Evolutionary conservation across 2,888 invertebrate genomes (phyloP).

Genomic region (Heterodera filipjevi): DNA sequence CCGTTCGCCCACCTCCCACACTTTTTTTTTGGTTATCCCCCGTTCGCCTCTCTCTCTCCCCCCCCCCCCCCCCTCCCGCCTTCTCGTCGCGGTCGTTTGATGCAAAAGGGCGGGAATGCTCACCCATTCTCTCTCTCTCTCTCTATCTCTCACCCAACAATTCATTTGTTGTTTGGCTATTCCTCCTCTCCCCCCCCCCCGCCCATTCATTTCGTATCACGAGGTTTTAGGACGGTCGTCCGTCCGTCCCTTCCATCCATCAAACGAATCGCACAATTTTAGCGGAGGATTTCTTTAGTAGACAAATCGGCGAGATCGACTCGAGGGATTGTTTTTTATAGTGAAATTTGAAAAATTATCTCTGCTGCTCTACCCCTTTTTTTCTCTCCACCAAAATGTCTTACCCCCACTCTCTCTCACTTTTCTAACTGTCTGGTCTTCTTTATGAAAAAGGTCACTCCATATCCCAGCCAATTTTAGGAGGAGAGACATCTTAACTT

Average conservation of each 20-base stretch:
- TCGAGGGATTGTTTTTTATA: neutral
- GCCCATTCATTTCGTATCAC: neutral
- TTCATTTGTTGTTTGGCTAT: neutral
- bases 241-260: neutral
- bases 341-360: neutral
- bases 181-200: neutral
- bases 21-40: neutral
- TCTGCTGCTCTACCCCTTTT: neutral
- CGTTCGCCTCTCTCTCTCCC: neutral
- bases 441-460: too few species aligned
- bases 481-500: too few species aligned
- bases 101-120: neutral
- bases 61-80: too few species aligned
- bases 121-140: neutral
- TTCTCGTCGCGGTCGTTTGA: neutral
- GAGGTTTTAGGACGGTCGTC: neutral
- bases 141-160: neutral
- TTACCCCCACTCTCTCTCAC: neutral
- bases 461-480: too few species aligned
- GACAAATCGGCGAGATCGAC: neutral
- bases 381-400: too few species aligned
- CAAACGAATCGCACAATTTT: neutral
- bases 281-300: neutral
- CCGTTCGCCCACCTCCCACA: too few species aligned
- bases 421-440: neutral